phyloP scores from a whole-genome alignment of 2,888 invertebrate genomes.

The Apantesis nais region DNA sequence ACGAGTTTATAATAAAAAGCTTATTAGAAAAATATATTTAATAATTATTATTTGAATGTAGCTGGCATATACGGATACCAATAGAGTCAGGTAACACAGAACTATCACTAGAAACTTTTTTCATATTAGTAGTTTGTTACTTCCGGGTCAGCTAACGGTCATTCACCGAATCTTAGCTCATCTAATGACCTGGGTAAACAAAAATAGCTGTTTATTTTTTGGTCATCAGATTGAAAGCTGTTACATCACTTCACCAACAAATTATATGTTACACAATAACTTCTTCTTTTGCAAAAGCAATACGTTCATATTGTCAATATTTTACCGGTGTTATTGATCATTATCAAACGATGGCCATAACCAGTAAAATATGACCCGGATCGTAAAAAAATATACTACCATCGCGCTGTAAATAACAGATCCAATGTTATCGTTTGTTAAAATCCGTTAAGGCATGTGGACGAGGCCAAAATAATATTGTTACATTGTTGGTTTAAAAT shows the following conservation, averaged over 20 bases:
- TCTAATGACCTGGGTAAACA: conserved; percentile 54
- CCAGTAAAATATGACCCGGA: not conserved
- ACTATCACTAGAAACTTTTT: conserved; percentile 22
- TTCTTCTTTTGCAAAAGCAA: conserved; percentile 34
- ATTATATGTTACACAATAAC: conserved; percentile 43
- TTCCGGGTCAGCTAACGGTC: conserved; percentile 48
- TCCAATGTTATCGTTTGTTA: not conserved
- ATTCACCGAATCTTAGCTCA: conserved; percentile 46
- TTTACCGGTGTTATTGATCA: not conserved
- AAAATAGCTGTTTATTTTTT: conserved; percentile 40
- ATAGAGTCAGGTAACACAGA: conserved; percentile 4
- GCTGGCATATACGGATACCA: not conserved
- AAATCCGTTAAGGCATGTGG: not conserved
- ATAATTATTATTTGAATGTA: not conserved
- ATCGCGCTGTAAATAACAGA: not conserved
- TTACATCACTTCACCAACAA: conserved; percentile 44
- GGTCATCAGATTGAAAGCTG: conserved; percentile 39
- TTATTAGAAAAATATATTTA: no score
- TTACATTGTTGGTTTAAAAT: not conserved
- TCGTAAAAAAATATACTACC: not conserved
- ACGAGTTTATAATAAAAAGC: not conserved
- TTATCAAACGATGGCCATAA: conserved; percentile 2
- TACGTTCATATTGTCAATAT: conserved; percentile 5
- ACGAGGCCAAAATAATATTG: not conserved
- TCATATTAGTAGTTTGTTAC: conserved; percentile 20